Evolutionary conservation across 2,113 vertebrate genomes (phyloP).

Genomic region (Engraulis encrasicolus): DNA sequence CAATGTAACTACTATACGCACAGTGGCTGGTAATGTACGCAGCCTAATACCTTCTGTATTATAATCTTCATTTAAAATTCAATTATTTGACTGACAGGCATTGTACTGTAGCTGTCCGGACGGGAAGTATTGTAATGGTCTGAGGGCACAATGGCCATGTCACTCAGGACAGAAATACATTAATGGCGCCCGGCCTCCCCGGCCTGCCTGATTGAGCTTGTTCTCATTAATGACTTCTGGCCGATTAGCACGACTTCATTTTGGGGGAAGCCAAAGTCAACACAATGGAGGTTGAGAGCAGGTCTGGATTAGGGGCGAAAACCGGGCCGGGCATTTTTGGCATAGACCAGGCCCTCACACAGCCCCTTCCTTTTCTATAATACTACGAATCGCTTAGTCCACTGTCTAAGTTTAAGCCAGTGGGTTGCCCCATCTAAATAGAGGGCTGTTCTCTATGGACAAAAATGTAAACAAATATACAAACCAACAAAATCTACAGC

Average conservation of each 20-base stretch:
- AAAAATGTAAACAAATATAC: too few relatives aligned
- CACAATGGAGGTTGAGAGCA: too few relatives aligned
- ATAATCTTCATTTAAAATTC: background rate
- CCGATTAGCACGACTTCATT: conserved; percentile 55
- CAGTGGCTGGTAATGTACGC: background rate
- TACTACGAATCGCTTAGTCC: too few relatives aligned
- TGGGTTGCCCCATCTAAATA: too few relatives aligned
- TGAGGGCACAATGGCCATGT: background rate
- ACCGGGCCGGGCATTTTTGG: too few relatives aligned
- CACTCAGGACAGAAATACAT: background rate
- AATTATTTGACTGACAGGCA: background rate
- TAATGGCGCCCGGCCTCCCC: conserved; percentile 51
- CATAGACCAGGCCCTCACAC: too few relatives aligned
- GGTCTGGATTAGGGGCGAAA: too few relatives aligned
- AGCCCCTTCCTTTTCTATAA: too few relatives aligned
- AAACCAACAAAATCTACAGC: too few relatives aligned
- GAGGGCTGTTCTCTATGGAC: too few relatives aligned
- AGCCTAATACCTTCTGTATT: background rate
- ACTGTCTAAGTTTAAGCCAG: too few relatives aligned
- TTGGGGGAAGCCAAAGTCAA: conserved; percentile 36
- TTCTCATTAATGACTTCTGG: conserved; percentile 52
- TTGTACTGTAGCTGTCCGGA: background rate
- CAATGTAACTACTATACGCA: background rate
- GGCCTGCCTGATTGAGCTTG: conserved; percentile 55
- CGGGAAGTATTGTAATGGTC: background rate